Percentiles rank a stretch among this genome's conserved stretches.
phyloP scores from a whole-genome alignment of 1,140 invertebrate genomes.

The Bombus superbus region DNA sequence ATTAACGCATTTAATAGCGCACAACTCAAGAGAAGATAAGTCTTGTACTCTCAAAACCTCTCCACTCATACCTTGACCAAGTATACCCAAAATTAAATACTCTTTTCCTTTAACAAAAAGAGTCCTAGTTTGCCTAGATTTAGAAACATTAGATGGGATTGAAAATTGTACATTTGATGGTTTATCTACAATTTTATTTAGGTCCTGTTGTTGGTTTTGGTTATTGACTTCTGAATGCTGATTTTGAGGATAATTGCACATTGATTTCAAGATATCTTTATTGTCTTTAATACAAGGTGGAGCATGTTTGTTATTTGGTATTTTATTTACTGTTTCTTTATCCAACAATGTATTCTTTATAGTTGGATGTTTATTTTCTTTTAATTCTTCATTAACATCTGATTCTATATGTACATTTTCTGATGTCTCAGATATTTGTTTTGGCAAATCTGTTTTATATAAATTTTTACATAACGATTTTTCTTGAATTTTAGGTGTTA shows the following conservation, averaged over 20 bases:
- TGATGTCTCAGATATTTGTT: background rate
- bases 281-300: background rate
- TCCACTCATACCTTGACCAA: conserved; percentile 86
- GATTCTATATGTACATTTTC: conserved; percentile 1
- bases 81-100: conserved; percentile 74
- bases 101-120: conserved; percentile 73
- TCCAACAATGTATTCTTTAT: background rate
- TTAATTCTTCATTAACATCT: conserved; percentile 18
- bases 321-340: conserved; percentile 6
- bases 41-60: conserved; percentile 83
- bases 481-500: background rate
- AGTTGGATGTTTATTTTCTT: conserved; percentile 45
- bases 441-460: background rate
- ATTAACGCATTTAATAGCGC: conserved; percentile 85
- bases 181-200: conserved; percentile 22
- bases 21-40: conserved; percentile 79
- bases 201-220: conserved; percentile 16
- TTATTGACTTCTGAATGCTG: conserved; percentile 4
- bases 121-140: conserved; percentile 51
- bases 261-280: conserved; percentile 15
- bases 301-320: background rate
- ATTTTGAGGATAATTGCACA: conserved; percentile 13
- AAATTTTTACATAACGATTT: background rate
- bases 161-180: conserved; percentile 57
- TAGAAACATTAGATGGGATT: conserved; percentile 46